Conservation (phyloP, 2,888 invertebrate genomes). For the Labia minor region DNA sequence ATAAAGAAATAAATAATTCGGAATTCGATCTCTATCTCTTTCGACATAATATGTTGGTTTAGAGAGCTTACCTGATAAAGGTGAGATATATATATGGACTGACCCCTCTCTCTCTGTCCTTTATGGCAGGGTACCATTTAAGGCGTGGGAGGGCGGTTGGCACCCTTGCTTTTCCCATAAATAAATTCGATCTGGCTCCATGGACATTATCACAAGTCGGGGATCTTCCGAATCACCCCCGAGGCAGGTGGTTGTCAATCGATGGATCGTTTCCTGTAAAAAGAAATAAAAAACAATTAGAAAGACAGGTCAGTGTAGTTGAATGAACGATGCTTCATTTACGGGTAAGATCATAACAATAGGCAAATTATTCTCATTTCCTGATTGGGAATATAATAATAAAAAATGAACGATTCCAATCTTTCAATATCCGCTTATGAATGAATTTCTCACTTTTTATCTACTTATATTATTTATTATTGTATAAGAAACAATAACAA, state of each 20-base stretch:
- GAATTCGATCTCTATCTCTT: too few relatives aligned
- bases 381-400: too few relatives aligned
- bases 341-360: neutral
- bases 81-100: too few relatives aligned
- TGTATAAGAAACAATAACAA: neutral
- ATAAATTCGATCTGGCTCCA: constrained; percentile 2
- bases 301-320: neutral
- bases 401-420: too few relatives aligned
- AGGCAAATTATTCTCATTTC: too few relatives aligned
- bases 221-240: neutral
- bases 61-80: too few relatives aligned
- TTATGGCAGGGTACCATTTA: neutral
- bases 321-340: neutral
- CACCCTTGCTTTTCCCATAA: neutral
- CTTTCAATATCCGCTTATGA: too few relatives aligned
- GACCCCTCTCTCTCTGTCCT: neutral
- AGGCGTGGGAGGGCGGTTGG: neutral
- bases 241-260: neutral
- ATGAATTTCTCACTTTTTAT: too few relatives aligned
- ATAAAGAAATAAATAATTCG: too few relatives aligned
- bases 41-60: too few relatives aligned
- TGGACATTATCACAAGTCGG: neutral
- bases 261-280: neutral
- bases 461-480: neutral
- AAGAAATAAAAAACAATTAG: too few relatives aligned